Base-by-base conservation (phyloP, 2,888 invertebrate species). In the Drosophila austrosaltans region DNA sequence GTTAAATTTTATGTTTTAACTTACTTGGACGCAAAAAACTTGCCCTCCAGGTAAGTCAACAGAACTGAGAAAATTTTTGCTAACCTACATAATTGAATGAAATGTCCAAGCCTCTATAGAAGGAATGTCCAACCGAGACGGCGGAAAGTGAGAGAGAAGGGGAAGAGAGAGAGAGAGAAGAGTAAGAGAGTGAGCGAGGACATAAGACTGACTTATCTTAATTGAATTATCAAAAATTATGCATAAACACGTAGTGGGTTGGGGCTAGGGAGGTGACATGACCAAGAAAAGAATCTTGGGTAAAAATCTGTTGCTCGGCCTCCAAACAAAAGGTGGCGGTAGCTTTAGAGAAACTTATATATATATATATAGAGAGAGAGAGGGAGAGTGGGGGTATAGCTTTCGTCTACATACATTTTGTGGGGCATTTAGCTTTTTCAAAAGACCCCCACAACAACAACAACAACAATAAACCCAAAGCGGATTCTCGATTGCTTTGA, bases 161-260 rank as follows among this genome's bases (percentile, higher is more conserved):
- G 8, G 8, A 1, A 4, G 36, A 32, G 32, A 32, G 36, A 12
- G 10, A 25, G 7, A 2, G 48, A 16, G 16, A 16, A 10, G 16
- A 48, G 48, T 25, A 54, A 57, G 40, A 40, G 59, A 66, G 53
- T 59, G 70, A 54, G 63, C 56, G 56, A 78, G 53, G 16, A 61
- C 73, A 79, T 75, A 82, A 57, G 80, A 86, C 83, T 86, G 80
- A 86, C 83, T 86, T 83, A 83, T 83, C 87, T 83, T 86, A 83
- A 83, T 83, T 83, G 83, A 83, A 83, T 83, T 83, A 83, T 83
- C 82, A 83, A 83, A 82, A 82, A 82, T 82, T 82, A 82, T 82
- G 82, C 81, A 79, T 77, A 73, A 48, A 81, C 83, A 83, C 83
- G 83, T 83, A 81, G 79, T 74, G 69, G 72, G 81, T 66, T 36